A percentile compares a stretch with the other conserved stretches of the same genome.
Conservation (phyloP, 1,140 invertebrate genomes). For the Mercenaria mercenaria region DNA sequence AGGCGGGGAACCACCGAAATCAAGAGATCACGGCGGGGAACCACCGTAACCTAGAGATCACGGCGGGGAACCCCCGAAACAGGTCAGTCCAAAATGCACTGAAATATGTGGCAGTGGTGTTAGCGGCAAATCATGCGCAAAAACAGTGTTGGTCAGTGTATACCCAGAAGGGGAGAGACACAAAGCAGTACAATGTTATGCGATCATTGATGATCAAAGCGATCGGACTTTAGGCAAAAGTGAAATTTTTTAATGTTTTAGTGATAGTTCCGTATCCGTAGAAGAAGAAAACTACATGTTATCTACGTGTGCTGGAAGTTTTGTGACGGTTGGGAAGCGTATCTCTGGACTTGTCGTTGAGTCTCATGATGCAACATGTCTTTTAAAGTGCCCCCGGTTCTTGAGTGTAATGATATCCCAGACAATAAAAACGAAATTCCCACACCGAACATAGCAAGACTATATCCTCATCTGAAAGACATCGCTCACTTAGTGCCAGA, state of each 20-base stretch:
- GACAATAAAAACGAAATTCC: conserved; percentile 55
- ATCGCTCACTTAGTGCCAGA: neutral
- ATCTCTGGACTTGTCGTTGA: conserved; percentile 21
- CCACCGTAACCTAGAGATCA: too few relatives aligned
- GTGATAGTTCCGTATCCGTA: neutral
- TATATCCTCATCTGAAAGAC: conserved; percentile 21
- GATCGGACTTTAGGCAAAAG: neutral
- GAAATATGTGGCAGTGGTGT: conserved; percentile 38
- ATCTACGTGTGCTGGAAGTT: conserved; percentile 25
- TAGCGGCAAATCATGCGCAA: conserved; percentile 56
- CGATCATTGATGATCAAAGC: conserved; percentile 31
- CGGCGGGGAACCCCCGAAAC: too few relatives aligned
- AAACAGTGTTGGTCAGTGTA: conserved; percentile 60
- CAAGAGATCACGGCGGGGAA: neutral
- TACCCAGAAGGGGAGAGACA: conserved; percentile 38
- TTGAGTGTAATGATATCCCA: conserved; percentile 70
- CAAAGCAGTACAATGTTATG: conserved; percentile 38
- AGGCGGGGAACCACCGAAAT: neutral
- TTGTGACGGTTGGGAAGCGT: neutral
- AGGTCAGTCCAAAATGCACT: conserved; percentile 47
- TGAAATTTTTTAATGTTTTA: conserved; percentile 27
- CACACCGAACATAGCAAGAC: conserved; percentile 54
- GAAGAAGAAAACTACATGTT: conserved; percentile 15
- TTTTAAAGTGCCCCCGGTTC: conserved; percentile 30
- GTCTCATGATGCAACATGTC: neutral